These are phyloP conservation scores for Felis chaus DNA, from an alignment of 2,113 vertebrate species.

Conservation along the genomic window DNA sequence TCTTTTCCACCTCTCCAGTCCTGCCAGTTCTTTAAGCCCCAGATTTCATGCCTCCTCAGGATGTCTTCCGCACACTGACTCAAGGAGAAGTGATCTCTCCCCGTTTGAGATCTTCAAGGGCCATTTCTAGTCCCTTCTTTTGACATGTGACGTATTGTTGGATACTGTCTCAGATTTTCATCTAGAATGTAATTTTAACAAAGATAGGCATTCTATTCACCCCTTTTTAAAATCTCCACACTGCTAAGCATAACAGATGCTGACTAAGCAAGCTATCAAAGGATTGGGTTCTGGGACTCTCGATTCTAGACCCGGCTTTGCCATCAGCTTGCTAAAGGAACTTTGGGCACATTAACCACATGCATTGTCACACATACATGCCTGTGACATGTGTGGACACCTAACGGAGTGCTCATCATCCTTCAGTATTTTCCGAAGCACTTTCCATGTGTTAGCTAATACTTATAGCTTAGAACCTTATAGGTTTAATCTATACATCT, in stretches of 20 bases:
- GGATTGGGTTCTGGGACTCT: neutral
- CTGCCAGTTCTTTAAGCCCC: neutral
- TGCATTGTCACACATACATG: rapidly evolving
- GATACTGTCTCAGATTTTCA: neutral
- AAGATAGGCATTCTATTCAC: neutral
- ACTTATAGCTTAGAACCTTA: neutral
- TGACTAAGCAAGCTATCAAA: neutral
- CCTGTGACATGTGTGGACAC: too few species aligned
- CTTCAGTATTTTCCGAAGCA: neutral
- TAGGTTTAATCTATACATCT: neutral
- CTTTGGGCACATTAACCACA: neutral
- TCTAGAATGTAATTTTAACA: neutral
- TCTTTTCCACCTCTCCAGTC: neutral
- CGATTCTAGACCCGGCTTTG: neutral
- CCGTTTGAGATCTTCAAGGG: neutral
- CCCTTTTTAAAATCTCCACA: neutral
- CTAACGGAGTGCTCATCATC: neutral
- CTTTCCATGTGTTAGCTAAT: neutral
- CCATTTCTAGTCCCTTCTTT: neutral
- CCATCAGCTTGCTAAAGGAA: neutral
- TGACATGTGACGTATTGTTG: neutral
- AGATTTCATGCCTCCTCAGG: neutral
- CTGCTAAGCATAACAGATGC: neutral
- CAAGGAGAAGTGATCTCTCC: neutral
- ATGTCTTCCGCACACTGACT: neutral